These are phyloP conservation scores for Tonatia bakeri DNA, from an alignment of 2,113 vertebrate species.

Conservation along the genomic window DNA sequence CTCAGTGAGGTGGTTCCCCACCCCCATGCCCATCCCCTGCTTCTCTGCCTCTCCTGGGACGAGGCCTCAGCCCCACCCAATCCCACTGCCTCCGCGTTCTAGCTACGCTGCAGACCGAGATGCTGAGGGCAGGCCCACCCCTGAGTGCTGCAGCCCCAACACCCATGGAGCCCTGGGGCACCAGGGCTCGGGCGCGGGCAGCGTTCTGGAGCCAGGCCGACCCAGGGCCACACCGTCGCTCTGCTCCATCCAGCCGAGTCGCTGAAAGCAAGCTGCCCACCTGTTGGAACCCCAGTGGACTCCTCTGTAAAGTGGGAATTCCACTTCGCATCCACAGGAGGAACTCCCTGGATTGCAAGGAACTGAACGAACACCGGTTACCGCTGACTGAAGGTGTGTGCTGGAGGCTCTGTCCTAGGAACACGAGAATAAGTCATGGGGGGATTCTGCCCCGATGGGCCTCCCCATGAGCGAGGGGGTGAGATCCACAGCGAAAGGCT, in stretches of 20 bases:
- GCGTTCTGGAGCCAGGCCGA: not conserved
- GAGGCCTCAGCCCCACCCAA: not conserved
- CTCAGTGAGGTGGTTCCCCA: too few species aligned
- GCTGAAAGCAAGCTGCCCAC: not conserved
- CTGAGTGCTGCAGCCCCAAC: not conserved
- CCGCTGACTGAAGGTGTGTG: accelerated
- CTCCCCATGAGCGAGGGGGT: not conserved
- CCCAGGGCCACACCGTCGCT: not conserved
- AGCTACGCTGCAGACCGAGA: not conserved
- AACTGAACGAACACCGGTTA: not conserved
- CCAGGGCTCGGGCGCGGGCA: too few species aligned
- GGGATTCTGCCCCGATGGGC: not conserved
- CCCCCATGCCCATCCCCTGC: not conserved
- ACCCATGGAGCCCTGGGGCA: accelerated
- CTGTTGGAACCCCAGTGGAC: not conserved
- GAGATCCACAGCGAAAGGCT: accelerated
- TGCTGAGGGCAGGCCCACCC: not conserved
- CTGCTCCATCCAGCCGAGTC: not conserved
- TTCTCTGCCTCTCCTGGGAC: not conserved
- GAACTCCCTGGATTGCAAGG: too few species aligned
- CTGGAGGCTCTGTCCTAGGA: not conserved
- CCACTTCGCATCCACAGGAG: not conserved
- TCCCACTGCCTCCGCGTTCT: not conserved
- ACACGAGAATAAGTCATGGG: accelerated
- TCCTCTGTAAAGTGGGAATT: not conserved